Percentiles rank a stretch among this genome's conserved stretches.
Conservation (phyloP, 2,888 invertebrate genomes). For the Hirtodrosophila confusa region DNA sequence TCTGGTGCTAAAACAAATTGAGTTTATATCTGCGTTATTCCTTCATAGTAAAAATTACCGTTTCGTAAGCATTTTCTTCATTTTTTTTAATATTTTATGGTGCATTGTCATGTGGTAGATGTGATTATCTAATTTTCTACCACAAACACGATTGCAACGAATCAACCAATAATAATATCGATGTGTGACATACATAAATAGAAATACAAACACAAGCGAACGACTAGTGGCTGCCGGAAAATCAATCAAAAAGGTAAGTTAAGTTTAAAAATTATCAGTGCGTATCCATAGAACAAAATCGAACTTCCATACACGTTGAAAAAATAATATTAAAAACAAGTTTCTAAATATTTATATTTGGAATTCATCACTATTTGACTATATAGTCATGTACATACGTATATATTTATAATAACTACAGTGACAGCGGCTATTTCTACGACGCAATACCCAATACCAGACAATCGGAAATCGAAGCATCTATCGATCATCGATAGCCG, state of each 20-base stretch:
- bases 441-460: conserved; percentile 45
- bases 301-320: conserved; percentile 29
- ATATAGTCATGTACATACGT: conserved; percentile 20
- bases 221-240: conserved; percentile 35
- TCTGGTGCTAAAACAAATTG: conserved; percentile 20
- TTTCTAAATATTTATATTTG: conserved; percentile 17
- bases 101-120: conserved; percentile 5
- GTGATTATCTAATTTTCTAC: conserved; percentile 51
- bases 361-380: conserved; percentile 14
- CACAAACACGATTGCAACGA: conserved; percentile 10
- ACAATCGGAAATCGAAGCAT: conserved; percentile 13
- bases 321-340: conserved; percentile 14
- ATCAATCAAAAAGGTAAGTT: conserved; percentile 41
- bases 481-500: conserved; percentile 38
- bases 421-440: conserved; percentile 40
- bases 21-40: conserved; percentile 5
- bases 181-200: conserved; percentile 33
- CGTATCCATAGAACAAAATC: conserved; percentile 26
- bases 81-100: background rate
- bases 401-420: conserved; percentile 28
- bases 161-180: conserved; percentile 32
- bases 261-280: conserved; percentile 37
- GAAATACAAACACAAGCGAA: conserved; percentile 4
- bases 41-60: conserved; percentile 11
- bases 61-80: background rate